These are phyloP conservation scores for Podarcis cretensis DNA, from an alignment of 2,113 vertebrate species.

Conservation along the genomic window DNA sequence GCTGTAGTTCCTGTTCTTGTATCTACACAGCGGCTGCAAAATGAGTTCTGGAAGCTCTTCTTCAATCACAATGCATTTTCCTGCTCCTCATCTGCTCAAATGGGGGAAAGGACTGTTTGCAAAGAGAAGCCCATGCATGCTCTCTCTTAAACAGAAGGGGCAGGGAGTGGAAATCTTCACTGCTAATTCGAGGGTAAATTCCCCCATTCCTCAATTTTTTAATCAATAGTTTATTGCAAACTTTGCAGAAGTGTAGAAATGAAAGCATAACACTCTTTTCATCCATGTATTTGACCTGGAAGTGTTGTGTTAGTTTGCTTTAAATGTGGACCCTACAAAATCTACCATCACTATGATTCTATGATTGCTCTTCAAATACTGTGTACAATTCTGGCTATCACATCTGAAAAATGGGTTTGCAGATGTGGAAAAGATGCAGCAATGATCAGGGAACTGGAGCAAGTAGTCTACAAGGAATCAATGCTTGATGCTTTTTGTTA, in stretches of 20 bases:
- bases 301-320: too few species aligned
- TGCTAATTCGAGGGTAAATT: neutral
- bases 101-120: too few species aligned
- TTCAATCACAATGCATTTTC: neutral
- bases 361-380: neutral
- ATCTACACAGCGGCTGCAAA: neutral
- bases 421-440: neutral
- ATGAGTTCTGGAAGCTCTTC: neutral
- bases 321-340: too few species aligned
- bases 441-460: neutral
- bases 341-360: too few species aligned
- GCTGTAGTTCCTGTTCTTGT: neutral
- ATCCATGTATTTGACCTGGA: too few species aligned
- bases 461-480: neutral
- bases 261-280: neutral
- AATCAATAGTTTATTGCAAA: too few species aligned
- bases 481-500: neutral
- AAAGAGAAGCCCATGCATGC: neutral
- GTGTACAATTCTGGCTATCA: neutral
- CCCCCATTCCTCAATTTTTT: neutral
- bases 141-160: neutral
- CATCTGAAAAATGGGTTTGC: neutral
- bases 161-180: neutral
- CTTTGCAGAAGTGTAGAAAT: neutral
- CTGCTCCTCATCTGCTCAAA: neutral